Base-by-base conservation (phyloP, 2,113 vertebrate genomes). In the Nothocercus julius region DNA sequence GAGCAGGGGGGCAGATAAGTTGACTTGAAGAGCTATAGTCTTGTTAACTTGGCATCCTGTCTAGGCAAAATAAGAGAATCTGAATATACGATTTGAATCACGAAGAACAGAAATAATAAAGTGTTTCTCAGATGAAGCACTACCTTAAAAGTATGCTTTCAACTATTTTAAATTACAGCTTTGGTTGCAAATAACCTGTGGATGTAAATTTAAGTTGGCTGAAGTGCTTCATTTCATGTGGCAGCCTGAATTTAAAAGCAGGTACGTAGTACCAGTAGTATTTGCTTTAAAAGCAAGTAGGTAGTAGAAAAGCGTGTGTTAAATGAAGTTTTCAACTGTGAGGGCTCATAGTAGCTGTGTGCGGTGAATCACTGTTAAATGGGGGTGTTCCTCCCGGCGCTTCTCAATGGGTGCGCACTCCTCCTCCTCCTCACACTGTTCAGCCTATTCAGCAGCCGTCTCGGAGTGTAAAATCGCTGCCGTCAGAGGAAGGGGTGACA, bases 61-160 rank as follows among this genome's bases (percentile, higher is more conserved):
- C 30, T 27, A 44, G 28, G 28, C 11, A 56, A 53, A 73, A 44
- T 3, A 17, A 58, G 44, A 42, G 1, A 15, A 45, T 42, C 12
- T 0, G 3, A 38, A 22, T 7, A 9, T 5, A 5, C 22, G 38
- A 21, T 69, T 76, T 56, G 20, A 13, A n/a, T 73, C 0, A 1
- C 2, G 10, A 76, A 22, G 11, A 76, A 13, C 38, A 36, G 25
- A 4, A 49, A 11, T 77, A 28, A 38, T 40, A 82, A 81, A 17
- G n/a, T n/a, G n/a, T n/a, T n/a, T n/a, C n/a, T 14, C 32, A 18
- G 38, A 4, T 6, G 12, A 58, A 44, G 58, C 30, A 45, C 18
- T 5, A 7, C 51, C 51, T 58, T 12, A 28, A 16, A 75, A 24
- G 8, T 9, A 27, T 62, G 47, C 3, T 77, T 78, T 51, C 7